These are phyloP conservation scores for Unio pictorum DNA, from an alignment of 2,888 invertebrate species.

Conservation along the genomic window DNA sequence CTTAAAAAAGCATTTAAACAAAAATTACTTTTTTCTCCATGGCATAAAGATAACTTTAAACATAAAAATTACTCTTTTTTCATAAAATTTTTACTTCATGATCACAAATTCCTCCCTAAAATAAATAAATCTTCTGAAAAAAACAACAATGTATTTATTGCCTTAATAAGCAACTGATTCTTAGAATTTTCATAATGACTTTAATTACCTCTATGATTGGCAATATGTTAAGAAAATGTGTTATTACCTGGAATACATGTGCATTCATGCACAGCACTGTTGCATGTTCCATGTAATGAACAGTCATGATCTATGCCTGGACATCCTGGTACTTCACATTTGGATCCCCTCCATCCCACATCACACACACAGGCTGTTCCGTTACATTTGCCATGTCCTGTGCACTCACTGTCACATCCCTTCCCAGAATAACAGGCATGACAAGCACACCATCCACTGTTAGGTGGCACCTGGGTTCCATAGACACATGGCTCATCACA, in stretches of 20 bases:
- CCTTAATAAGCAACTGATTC: too few relatives aligned
- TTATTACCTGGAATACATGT: constrained; percentile 51
- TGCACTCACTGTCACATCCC: constrained; percentile 45
- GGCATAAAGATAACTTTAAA: too few relatives aligned
- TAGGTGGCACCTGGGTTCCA: constrained; percentile 43
- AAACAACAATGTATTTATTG: too few relatives aligned
- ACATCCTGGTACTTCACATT: constrained; percentile 49
- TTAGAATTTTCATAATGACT: too few relatives aligned
- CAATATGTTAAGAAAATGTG: too few relatives aligned
- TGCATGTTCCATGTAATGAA: constrained; percentile 43
- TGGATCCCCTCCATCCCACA: constrained; percentile 44
- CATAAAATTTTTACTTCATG: too few relatives aligned
- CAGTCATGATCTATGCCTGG: constrained; percentile 45
- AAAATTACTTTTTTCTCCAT: too few relatives aligned
- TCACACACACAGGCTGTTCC: constrained; percentile 40
- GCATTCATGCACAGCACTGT: constrained; percentile 42
- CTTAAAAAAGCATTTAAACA: too few relatives aligned
- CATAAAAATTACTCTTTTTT: too few relatives aligned
- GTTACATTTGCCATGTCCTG: constrained; percentile 33
- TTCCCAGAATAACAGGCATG: constrained; percentile 44
- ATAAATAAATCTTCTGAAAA: too few relatives aligned
- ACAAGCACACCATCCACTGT: constrained; percentile 46
- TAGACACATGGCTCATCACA: constrained; percentile 48
- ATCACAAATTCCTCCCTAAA: too few relatives aligned
- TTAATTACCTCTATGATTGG: too few relatives aligned